phyloP scores from a whole-genome alignment of 2,888 invertebrate species.

The Synanthedon formicaeformis region DNA sequence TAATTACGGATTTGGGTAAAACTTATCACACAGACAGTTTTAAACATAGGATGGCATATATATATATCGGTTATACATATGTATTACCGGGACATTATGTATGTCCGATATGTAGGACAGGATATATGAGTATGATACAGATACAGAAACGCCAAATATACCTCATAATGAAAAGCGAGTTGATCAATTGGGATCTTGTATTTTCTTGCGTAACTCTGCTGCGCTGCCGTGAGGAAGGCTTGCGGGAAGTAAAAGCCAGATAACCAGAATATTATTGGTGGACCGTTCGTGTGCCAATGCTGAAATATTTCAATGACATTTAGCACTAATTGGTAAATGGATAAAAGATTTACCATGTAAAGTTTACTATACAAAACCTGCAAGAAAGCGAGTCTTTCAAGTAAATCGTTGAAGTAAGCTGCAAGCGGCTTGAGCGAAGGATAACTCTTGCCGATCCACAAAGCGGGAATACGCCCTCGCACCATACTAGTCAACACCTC shows the following conservation, averaged over 20 bases:
- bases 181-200: slow-evolving; percentile 93
- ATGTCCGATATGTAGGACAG: too few species aligned
- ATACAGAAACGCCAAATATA: slow-evolving; percentile 23
- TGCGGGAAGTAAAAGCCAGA: slow-evolving; percentile 96
- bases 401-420: slow-evolving; percentile 86
- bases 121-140: neutral
- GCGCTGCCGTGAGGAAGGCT: slow-evolving; percentile 93
- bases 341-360: neutral
- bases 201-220: slow-evolving; percentile 93
- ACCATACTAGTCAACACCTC: slow-evolving; percentile 87
- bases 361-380: slow-evolving; percentile 68
- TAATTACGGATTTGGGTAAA: too few species aligned
- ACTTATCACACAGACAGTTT: too few species aligned
- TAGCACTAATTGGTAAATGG: neutral
- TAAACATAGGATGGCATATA: too few species aligned
- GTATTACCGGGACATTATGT: too few species aligned
- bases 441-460: slow-evolving; percentile 90
- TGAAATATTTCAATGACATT: too few species aligned
- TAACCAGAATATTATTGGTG: slow-evolving; percentile 88
- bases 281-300: slow-evolving; percentile 86
- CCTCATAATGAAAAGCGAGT: slow-evolving; percentile 83
- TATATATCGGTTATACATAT: too few species aligned
- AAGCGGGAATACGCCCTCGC: slow-evolving; percentile 82
- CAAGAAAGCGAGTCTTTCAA: slow-evolving; percentile 85
- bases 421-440: slow-evolving; percentile 92